These are phyloP conservation scores for Morinoia aosen DNA, from an alignment of 2,888 invertebrate species.

Conservation along the genomic window DNA sequence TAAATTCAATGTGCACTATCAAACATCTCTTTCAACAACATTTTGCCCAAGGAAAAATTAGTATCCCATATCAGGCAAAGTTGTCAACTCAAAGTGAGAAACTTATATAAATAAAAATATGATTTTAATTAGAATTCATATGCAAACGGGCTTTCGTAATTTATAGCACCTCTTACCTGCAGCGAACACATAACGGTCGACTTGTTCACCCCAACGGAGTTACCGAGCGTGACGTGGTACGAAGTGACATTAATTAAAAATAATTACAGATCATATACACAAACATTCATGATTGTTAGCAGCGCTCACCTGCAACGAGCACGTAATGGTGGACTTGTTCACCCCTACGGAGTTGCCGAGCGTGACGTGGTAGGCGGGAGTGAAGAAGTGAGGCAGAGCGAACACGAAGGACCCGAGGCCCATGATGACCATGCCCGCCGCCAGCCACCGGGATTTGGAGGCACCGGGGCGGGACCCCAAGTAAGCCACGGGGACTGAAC, in stretches of 20 bases:
- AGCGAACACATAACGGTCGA: not conserved
- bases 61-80: too few relatives aligned
- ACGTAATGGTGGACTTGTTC: conserved; percentile 32
- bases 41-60: not conserved
- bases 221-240: conserved; percentile 72
- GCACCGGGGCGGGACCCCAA: conserved; percentile 82
- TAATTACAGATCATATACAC: too few relatives aligned
- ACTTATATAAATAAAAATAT: too few relatives aligned
- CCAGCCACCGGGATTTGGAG: conserved; percentile 81
- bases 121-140: too few relatives aligned
- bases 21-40: not conserved
- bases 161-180: not conserved
- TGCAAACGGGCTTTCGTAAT: too few relatives aligned
- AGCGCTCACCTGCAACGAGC: conserved; percentile 5
- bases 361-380: conserved; percentile 76
- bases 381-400: conserved; percentile 85
- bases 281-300: too few relatives aligned
- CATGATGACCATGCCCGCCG: conserved; percentile 82
- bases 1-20: not conserved
- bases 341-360: conserved; percentile 25
- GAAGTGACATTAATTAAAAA: too few relatives aligned
- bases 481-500: conserved; percentile 87
- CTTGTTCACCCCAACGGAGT: conserved; percentile 21
- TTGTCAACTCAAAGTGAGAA: too few relatives aligned
- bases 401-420: conserved; percentile 83